Conservation (phyloP, 2,113 vertebrate genomes). For the Dunckerocampus dactyliophorus region DNA sequence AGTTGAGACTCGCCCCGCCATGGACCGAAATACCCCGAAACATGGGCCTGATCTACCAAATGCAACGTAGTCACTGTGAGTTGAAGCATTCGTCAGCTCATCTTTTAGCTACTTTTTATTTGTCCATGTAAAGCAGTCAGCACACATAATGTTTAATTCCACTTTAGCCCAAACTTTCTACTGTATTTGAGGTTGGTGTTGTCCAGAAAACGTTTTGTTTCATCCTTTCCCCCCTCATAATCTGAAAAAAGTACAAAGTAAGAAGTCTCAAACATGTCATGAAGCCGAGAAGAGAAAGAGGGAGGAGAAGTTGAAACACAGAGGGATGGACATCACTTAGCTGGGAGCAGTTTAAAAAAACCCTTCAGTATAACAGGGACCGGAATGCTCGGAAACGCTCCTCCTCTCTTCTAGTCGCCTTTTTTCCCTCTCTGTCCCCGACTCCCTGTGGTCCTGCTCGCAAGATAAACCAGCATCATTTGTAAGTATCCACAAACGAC, state of each 20-base stretch:
- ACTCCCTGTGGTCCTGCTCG: not conserved
- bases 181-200: no score
- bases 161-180: no score
- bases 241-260: no score
- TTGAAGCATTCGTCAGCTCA: not conserved
- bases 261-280: not conserved
- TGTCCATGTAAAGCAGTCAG: not conserved
- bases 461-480: conserved; percentile 21
- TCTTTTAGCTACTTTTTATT: not conserved
- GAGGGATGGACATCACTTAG: conserved; percentile 53
- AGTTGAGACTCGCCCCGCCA: conserved; percentile 59
- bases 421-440: not conserved
- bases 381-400: conserved; percentile 35
- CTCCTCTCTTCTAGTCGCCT: conserved; percentile 49
- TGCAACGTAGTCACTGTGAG: conserved; percentile 2
- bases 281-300: conserved; percentile 28
- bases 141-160: not conserved
- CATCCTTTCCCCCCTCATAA: no score
- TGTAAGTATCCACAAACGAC: conserved; percentile 45
- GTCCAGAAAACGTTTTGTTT: no score
- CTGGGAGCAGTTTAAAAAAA: conserved; percentile 29
- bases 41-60: conserved; percentile 22
- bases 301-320: conserved; percentile 55
- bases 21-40: conserved; percentile 62
- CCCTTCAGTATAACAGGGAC: conserved; percentile 26